Evolutionary conservation across 2,797 vertebrate genomes (phyloP), one percentile per base, ranked within the genome.

Genomic region (Manis pentadactyla): DNA sequence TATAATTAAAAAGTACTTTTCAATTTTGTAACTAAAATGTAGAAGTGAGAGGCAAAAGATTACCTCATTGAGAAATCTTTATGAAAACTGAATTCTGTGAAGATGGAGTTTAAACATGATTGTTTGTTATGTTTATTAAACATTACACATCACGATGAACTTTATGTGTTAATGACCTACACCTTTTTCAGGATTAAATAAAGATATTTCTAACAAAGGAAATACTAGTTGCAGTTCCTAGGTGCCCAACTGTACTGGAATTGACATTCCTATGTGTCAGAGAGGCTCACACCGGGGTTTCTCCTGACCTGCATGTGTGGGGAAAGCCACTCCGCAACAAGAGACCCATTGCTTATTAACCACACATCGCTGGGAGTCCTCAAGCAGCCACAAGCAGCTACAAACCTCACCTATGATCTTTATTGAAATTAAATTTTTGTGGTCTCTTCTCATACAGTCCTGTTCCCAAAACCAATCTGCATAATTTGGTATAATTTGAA

Each of bases 401-500:
- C 89, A 97, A 81, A 95, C 57, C 73, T 98, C 98, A 98, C 97
- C 94, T 97, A 95, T 85, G 95, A 64, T 96, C 92, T 97, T 97
- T 61, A 68, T 0, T 69, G 68, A 98, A 98, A 97, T 98, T 93
- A 97, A 51, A 91, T 96, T 97, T 97, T 97, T 96, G 81, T 96
- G 95, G 34, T 97, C 84, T 97, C 93, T 97, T 97, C 96, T 98
- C 97, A 97, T 78, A 86, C 57, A 97, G 95, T 73, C 71, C 61
- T 98, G 98, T 96, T 97, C 95, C 94, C 95, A 82, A 96, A 96
- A 96, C 74, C 71, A 91, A 98, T 98, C 97, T 98, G 96, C 2
- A 34, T 98, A 98, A 98, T 98, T 98, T 98, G 92, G 91, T 97
- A 96, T 97, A 98, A 98, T 98, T 98, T 98, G 96, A 98, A 97